phyloP scores from a whole-genome alignment of 2,888 invertebrate genomes.

The Automeris io region DNA sequence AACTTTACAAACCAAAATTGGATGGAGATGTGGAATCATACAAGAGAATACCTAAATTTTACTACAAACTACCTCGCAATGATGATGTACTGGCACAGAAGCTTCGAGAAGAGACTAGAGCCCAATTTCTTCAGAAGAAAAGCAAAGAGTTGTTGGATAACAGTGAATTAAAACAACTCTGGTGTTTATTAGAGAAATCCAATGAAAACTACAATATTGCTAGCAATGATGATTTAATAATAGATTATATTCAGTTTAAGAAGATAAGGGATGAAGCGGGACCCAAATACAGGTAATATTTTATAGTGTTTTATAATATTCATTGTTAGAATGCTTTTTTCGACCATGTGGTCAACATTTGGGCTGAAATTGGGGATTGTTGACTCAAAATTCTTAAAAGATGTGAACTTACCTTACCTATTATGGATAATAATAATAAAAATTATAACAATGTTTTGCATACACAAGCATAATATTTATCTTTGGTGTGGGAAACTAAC shows the following conservation, averaged over 20 bases:
- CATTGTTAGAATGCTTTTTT: too few species aligned
- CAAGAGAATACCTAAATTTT: slow-evolving; percentile 84
- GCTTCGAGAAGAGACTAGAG: slow-evolving; percentile 91
- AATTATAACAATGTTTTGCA: too few species aligned
- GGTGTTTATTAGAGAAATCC: slow-evolving; percentile 89
- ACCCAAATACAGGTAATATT: slow-evolving; percentile 80
- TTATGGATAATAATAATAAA: too few species aligned
- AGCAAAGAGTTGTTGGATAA: slow-evolving; percentile 91
- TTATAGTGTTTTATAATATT: too few species aligned
- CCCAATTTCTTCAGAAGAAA: slow-evolving; percentile 90
- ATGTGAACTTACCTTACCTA: too few species aligned
- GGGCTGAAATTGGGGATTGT: too few species aligned
- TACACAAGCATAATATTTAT: too few species aligned
- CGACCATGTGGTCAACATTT: too few species aligned
- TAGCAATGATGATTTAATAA: slow-evolving; percentile 85
- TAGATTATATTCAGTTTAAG: slow-evolving; percentile 90
- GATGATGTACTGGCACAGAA: slow-evolving; percentile 87
- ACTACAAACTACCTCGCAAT: slow-evolving; percentile 85
- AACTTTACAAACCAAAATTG: slow-evolving; percentile 70
- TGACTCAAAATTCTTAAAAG: too few species aligned
- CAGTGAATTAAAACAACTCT: slow-evolving; percentile 89
- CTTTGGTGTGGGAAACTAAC: too few species aligned
- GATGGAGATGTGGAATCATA: slow-evolving; percentile 69
- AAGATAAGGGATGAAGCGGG: slow-evolving; percentile 86
- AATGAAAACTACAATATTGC: slow-evolving; percentile 83